Evolutionary conservation across 2,888 invertebrate genomes (phyloP).

Genomic region (Drosophila prostipennis): DNA sequence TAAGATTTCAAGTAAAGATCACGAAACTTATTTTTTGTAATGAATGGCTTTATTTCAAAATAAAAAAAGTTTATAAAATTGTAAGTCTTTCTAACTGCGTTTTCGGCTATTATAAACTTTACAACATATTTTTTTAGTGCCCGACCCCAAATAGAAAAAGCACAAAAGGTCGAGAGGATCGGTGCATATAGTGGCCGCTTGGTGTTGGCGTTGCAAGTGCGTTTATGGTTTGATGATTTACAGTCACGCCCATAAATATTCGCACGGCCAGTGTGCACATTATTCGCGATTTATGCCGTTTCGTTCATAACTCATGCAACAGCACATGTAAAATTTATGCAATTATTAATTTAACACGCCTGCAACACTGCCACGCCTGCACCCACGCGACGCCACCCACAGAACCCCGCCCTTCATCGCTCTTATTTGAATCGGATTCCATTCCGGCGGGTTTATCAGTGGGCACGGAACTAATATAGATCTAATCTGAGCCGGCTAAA

Average conservation of each 20-base stretch:
- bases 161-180: constrained; percentile 22
- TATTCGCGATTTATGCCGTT: constrained; percentile 83
- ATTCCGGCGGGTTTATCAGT: neutral
- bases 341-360: constrained; percentile 84
- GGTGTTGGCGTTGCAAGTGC: constrained; percentile 73
- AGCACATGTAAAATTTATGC: constrained; percentile 84
- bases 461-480: constrained; percentile 34
- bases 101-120: neutral
- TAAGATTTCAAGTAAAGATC: too few species aligned
- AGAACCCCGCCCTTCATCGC: neutral
- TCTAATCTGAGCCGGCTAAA: constrained; percentile 61
- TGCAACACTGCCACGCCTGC: constrained; percentile 46
- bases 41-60: too few species aligned
- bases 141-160: neutral
- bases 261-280: constrained; percentile 83
- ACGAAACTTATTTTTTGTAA: too few species aligned
- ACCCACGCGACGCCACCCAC: neutral
- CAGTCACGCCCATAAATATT: constrained; percentile 83
- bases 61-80: too few species aligned
- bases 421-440: constrained; percentile 7
- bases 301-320: constrained; percentile 82
- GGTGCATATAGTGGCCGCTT: constrained; percentile 51
- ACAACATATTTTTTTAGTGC: neutral
- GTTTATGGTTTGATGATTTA: constrained; percentile 84
- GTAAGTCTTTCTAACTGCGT: too few species aligned